These are phyloP conservation scores for Charanyca ferruginea DNA, from an alignment of 2,888 invertebrate species.

Conservation along the genomic window DNA sequence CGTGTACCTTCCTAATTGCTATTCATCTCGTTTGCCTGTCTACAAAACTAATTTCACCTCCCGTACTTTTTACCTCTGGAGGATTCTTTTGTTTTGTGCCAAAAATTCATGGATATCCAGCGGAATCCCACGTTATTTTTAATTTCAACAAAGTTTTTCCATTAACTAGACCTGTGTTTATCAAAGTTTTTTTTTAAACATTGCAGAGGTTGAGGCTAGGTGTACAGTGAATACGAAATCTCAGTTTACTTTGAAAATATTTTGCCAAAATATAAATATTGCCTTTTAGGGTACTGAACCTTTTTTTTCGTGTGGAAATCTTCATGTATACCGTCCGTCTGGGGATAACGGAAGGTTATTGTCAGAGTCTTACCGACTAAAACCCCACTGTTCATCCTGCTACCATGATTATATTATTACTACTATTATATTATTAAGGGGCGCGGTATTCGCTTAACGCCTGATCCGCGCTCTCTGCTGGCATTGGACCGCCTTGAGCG, in stretches of 20 bases:
- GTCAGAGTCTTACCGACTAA: too few species aligned
- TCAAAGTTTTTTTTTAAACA: slow-evolving; percentile 1
- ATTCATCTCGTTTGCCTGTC: slow-evolving; percentile 29
- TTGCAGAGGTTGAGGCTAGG: slow-evolving; percentile 9
- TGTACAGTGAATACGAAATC: slow-evolving; percentile 21
- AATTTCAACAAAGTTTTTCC: slow-evolving; percentile 41
- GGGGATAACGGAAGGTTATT: too few species aligned
- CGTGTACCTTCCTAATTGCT: slow-evolving; percentile 17
- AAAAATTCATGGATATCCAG: slow-evolving; percentile 23
- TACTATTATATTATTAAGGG: too few species aligned
- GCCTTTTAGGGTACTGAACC: too few species aligned
- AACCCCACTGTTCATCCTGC: too few species aligned
- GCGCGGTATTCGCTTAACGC: too few species aligned
- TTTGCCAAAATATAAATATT: background rate
- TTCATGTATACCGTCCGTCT: too few species aligned
- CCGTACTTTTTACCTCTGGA: slow-evolving; percentile 15
- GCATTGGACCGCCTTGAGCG: too few species aligned
- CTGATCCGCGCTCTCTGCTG: too few species aligned
- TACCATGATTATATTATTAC: too few species aligned
- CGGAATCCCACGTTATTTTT: slow-evolving; percentile 42
- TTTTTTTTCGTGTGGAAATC: too few species aligned
- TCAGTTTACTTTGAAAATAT: slow-evolving; percentile 1
- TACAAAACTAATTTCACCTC: slow-evolving; percentile 41
- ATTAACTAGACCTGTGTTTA: slow-evolving; percentile 22
- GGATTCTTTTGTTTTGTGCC: slow-evolving; percentile 31